These are phyloP conservation scores for Cairina moschata DNA, from an alignment of 2,113 vertebrate species.

Conservation along the genomic window DNA sequence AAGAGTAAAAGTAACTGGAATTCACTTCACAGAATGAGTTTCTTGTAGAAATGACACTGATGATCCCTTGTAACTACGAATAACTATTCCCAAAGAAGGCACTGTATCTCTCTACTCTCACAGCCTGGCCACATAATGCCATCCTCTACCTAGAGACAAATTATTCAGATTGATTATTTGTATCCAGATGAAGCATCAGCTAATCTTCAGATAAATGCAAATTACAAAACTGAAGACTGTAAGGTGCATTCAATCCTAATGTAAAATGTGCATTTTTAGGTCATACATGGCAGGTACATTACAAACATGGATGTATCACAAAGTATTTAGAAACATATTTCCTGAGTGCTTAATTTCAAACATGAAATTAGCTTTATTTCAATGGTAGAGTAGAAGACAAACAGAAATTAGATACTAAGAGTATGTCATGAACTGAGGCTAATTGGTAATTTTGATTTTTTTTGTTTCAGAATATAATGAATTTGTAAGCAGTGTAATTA, in stretches of 20 bases:
- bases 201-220: not conserved
- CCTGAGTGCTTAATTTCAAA: not conserved
- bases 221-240: not conserved
- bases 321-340: not conserved
- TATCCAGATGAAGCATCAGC: not conserved
- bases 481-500: not conserved
- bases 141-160: not conserved
- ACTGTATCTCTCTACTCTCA: not conserved
- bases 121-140: not conserved
- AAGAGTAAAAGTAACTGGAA: not conserved
- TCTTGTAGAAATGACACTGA: not conserved
- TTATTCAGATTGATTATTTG: not conserved
- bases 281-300: conserved; percentile 9
- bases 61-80: not conserved
- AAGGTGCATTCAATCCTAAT: not conserved
- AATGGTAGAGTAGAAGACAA: not conserved
- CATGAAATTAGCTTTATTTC: not conserved
- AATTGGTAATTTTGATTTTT: not conserved
- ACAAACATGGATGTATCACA: not conserved
- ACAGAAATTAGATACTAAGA: not conserved
- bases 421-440: not conserved
- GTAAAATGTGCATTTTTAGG: conserved; percentile 16
- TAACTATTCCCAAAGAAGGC: not conserved
- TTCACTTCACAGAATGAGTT: not conserved
- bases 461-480: not conserved